Evolutionary conservation across 1,140 invertebrate genomes (phyloP).

Genomic region (Zaprionus inermis): DNA sequence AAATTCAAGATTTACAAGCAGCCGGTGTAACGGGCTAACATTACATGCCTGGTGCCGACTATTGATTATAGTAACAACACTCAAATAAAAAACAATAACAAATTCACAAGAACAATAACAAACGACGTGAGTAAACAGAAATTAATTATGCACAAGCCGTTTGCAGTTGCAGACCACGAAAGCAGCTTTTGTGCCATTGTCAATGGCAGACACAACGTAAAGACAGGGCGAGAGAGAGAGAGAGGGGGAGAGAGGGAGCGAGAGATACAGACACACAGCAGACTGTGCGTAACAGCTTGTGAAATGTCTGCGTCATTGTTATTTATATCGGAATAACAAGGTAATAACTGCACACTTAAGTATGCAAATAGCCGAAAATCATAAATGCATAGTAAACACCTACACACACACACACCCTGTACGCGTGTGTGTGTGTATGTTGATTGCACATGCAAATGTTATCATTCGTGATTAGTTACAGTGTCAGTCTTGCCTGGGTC

Average conservation of each 20-base stretch:
- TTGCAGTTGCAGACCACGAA: conserved; percentile 29
- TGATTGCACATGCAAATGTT: conserved; percentile 76
- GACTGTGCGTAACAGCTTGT: conserved; percentile 29
- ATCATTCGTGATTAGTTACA: conserved; percentile 83
- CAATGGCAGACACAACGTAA: conserved; percentile 31
- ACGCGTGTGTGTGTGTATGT: conserved; percentile 24
- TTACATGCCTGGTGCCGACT: not conserved
- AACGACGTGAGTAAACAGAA: conserved; percentile 72
- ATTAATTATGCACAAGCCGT: conserved; percentile 72
- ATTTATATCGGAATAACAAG: conserved; percentile 82
- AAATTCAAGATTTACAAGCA: too few relatives aligned
- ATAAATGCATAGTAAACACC: conserved; percentile 59
- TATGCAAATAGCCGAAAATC: conserved; percentile 76
- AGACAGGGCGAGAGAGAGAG: conserved; percentile 13
- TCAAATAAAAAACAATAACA: conserved; percentile 69
- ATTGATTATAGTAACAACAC: conserved; percentile 38
- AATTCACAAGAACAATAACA: conserved; percentile 67
- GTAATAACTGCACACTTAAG: conserved; percentile 83
- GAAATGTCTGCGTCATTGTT: conserved; percentile 51
- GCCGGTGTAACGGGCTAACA: not conserved
- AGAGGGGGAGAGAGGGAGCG: conserved; percentile 16
- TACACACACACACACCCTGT: conserved; percentile 22
- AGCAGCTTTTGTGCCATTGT: conserved; percentile 45
- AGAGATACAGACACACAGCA: not conserved
- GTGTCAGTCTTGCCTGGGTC: conserved; percentile 64